These are phyloP conservation scores for Aleiodes sp. DNA, from an alignment of 1,140 invertebrate species.

Conservation along the genomic window DNA sequence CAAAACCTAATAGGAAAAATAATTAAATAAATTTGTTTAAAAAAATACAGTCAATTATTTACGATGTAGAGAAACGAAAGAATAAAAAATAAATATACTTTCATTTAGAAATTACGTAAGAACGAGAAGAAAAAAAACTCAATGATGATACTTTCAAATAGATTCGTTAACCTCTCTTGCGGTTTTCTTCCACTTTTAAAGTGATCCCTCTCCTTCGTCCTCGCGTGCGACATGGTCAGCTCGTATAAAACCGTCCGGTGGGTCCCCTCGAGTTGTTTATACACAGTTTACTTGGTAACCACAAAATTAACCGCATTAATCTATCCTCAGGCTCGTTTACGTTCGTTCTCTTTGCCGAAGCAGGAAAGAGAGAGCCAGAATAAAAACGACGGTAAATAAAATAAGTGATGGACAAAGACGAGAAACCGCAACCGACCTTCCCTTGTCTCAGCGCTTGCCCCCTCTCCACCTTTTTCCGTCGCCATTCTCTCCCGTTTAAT, in stretches of 20 bases:
- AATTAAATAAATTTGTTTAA: too few relatives aligned
- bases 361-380: conserved; percentile 27
- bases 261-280: neutral
- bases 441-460: neutral
- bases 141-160: neutral
- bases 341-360: too few relatives aligned
- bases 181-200: neutral
- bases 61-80: too few relatives aligned
- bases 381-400: conserved; percentile 36
- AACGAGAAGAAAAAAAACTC: too few relatives aligned
- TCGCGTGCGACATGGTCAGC: neutral
- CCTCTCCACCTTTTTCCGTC: neutral
- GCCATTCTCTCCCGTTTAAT: neutral
- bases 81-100: too few relatives aligned
- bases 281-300: conserved; percentile 42
- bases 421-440: conserved; percentile 20
- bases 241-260: conserved; percentile 11
- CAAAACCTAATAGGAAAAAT: too few relatives aligned
- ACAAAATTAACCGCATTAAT: conserved; percentile 49
- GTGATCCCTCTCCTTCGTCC: neutral
- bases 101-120: too few relatives aligned
- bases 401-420: conserved; percentile 12
- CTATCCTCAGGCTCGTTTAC: conserved; percentile 39
- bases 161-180: neutral
- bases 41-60: too few relatives aligned